These are phyloP conservation scores for Tiaroga cobitis DNA, from an alignment of 2,797 vertebrate species.

Conservation along the genomic window DNA sequence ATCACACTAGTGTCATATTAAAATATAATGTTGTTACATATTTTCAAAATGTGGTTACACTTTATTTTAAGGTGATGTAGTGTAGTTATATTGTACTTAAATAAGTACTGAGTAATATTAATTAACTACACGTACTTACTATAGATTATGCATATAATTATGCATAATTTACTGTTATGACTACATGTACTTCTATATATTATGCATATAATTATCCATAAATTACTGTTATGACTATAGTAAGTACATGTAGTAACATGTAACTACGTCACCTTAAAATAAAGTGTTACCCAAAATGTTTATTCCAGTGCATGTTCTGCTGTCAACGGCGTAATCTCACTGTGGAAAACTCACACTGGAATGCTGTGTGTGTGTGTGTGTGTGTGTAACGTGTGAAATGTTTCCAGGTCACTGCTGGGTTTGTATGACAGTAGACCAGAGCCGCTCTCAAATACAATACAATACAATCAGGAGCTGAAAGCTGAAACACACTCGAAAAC, in stretches of 20 bases:
- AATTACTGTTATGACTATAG: no score
- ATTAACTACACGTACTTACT: neutral
- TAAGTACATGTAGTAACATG: neutral
- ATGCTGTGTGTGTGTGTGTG: slow-evolving; percentile 11
- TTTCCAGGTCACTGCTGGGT: slow-evolving; percentile 47
- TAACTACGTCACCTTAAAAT: no score
- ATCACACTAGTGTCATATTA: neutral
- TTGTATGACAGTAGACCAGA: slow-evolving; percentile 11
- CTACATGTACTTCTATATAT: no score
- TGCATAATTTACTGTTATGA: no score
- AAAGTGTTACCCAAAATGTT: no score
- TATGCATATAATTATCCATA: no score
- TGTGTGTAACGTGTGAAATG: neutral
- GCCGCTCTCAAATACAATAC: neutral
- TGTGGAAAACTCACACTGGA: slow-evolving; percentile 9
- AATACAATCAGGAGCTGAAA: neutral
- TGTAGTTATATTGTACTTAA: no score
- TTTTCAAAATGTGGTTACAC: neutral
- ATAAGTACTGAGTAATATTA: no score
- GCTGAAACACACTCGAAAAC: neutral
- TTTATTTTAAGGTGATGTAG: neutral
- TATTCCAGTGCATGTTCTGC: no score
- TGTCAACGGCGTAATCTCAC: neutral
- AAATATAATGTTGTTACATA: neutral
- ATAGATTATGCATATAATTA: no score